Conservation (phyloP, 2,888 invertebrate species). For the Adelphocoris suturalis region DNA sequence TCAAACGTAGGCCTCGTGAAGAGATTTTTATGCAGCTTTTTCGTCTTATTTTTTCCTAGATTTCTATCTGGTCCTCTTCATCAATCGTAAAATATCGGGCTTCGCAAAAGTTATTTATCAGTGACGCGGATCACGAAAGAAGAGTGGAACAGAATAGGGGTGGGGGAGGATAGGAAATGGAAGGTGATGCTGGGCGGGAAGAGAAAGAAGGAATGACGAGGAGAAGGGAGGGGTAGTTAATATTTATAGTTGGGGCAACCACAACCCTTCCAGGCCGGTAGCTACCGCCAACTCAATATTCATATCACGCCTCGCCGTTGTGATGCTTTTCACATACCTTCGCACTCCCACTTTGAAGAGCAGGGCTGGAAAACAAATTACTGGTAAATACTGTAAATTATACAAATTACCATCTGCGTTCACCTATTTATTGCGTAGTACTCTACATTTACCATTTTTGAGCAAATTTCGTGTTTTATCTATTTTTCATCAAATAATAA, state of each 20-base stretch:
- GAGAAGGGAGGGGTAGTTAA: background rate
- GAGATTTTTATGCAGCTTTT: background rate
- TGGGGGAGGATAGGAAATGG: background rate
- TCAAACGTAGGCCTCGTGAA: no score
- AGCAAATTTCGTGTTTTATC: no score
- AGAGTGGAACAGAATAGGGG: background rate
- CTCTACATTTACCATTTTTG: background rate
- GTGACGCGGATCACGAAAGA: background rate
- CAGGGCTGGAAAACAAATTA: background rate
- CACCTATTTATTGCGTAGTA: background rate
- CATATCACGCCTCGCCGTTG: background rate
- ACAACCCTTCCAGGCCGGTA: background rate
- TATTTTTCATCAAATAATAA: no score
- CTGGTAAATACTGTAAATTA: background rate
- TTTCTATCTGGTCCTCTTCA: background rate
- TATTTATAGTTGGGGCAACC: background rate
- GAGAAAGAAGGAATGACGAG: no score
- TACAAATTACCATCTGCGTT: background rate
- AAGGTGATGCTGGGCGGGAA: no score
- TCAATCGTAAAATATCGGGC: background rate
- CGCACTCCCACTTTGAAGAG: background rate
- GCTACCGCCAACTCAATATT: slow-evolving; percentile 43
- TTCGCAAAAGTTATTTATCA: background rate
- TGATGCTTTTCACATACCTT: slow-evolving; percentile 31
- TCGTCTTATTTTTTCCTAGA: no score